A percentile compares a stretch with the other conserved stretches of the same genome.
These are phyloP conservation scores for Falco biarmicus DNA, from an alignment of 2,797 vertebrate genomes.

Conservation along the genomic window DNA sequence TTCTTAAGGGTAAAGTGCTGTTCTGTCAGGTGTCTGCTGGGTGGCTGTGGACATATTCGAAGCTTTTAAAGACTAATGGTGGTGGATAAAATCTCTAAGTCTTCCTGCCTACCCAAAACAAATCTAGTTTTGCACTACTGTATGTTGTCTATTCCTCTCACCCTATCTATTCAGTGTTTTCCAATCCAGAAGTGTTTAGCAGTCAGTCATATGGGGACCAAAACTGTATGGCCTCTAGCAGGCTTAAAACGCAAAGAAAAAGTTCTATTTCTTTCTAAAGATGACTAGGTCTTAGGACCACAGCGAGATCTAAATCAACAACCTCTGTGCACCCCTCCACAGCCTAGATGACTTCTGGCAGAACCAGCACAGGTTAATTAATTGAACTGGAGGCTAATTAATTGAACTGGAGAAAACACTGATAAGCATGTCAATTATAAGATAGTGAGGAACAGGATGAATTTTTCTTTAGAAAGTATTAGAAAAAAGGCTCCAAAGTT, in stretches of 20 bases:
- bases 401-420: neutral
- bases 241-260: neutral
- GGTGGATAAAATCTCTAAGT: neutral
- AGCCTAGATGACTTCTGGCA: neutral
- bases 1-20: neutral
- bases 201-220: neutral
- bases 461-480: neutral
- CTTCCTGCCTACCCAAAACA: neutral
- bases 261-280: neutral
- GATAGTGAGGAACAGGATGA: neutral
- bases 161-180: neutral
- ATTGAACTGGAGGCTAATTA: constrained; percentile 27
- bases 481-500: neutral
- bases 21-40: neutral
- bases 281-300: neutral
- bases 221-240: neutral
- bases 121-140: neutral
- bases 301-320: neutral
- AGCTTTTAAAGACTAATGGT: neutral
- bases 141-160: fast-evolving
- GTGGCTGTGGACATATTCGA: neutral
- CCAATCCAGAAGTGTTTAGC: neutral
- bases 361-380: neutral
- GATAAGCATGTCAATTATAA: neutral
- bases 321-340: neutral